phyloP scores from a whole-genome alignment of 1,140 invertebrate genomes.

The Akabosia matsudoensis region DNA sequence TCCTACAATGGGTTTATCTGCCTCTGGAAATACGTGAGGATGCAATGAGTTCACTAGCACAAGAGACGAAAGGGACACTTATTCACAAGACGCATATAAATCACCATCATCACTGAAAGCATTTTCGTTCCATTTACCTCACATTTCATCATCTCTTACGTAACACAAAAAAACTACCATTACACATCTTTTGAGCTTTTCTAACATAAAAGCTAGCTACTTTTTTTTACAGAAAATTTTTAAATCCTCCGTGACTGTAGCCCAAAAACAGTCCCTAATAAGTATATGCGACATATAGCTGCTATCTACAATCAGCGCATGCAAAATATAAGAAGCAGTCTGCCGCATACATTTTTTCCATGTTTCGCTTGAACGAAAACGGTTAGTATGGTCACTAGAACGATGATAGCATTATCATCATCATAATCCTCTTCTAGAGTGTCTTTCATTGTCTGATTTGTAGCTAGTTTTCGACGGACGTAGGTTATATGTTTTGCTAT shows the following conservation, averaged over 20 bases:
- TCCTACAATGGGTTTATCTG: not conserved
- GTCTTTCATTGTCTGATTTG: too few species aligned
- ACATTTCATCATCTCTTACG: not conserved
- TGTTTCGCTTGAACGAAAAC: too few species aligned
- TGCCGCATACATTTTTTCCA: conserved; percentile 17
- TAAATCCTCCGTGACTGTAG: not conserved
- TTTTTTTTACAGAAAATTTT: not conserved
- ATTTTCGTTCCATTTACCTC: conserved; percentile 22
- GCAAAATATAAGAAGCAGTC: not conserved
- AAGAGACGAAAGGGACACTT: not conserved
- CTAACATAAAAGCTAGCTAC: conserved; percentile 19
- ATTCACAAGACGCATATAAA: conserved; percentile 21
- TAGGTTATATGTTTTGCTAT: not conserved
- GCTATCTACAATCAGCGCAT: not conserved
- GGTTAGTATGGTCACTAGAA: not conserved
- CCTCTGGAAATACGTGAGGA: not conserved
- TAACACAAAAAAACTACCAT: too few species aligned
- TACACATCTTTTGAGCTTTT: not conserved
- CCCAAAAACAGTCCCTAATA: not conserved
- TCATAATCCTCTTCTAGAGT: conserved; percentile 2
- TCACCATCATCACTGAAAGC: conserved; percentile 19
- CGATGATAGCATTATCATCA: not conserved
- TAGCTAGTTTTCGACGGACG: too few species aligned
- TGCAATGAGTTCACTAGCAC: too few species aligned
- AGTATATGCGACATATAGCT: not conserved